These are phyloP conservation scores for Zingel zingel DNA, from an alignment of 2,113 vertebrate genomes.

Conservation along the genomic window DNA sequence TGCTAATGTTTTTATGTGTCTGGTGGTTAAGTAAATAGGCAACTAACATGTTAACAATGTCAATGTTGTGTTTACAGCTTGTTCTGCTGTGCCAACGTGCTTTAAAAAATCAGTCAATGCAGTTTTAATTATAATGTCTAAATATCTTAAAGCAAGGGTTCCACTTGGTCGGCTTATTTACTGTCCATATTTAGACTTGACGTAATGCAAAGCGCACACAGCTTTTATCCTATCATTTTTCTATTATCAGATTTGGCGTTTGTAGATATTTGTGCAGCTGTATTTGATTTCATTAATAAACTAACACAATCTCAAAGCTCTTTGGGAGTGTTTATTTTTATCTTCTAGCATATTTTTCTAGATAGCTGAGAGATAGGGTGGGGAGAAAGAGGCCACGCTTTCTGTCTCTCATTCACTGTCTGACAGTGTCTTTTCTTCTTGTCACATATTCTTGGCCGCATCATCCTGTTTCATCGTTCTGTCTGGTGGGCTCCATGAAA, in stretches of 20 bases:
- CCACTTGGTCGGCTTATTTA: constrained; percentile 3
- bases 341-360: constrained; percentile 47
- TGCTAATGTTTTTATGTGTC: background rate
- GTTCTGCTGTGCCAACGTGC: background rate
- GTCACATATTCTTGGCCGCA: constrained; percentile 47
- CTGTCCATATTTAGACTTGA: constrained; percentile 29
- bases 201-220: constrained; percentile 3
- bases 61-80: background rate
- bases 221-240: constrained; percentile 15
- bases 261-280: constrained; percentile 55
- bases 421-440: constrained; percentile 55
- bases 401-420: constrained; percentile 45
- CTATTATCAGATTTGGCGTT: constrained; percentile 34
- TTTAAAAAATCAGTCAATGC: background rate
- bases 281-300: constrained; percentile 63
- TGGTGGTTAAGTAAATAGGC: background rate
- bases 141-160: constrained; percentile 19
- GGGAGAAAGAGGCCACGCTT: constrained; percentile 30
- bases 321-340: constrained; percentile 55
- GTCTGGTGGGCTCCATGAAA: constrained; percentile 64
- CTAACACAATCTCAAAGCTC: constrained; percentile 51
- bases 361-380: constrained; percentile 51
- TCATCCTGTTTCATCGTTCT: constrained; percentile 51
- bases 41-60: background rate
- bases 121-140: constrained; percentile 16